Conservation (phyloP, 1,140 invertebrate species). For the Halesus radiatus region DNA sequence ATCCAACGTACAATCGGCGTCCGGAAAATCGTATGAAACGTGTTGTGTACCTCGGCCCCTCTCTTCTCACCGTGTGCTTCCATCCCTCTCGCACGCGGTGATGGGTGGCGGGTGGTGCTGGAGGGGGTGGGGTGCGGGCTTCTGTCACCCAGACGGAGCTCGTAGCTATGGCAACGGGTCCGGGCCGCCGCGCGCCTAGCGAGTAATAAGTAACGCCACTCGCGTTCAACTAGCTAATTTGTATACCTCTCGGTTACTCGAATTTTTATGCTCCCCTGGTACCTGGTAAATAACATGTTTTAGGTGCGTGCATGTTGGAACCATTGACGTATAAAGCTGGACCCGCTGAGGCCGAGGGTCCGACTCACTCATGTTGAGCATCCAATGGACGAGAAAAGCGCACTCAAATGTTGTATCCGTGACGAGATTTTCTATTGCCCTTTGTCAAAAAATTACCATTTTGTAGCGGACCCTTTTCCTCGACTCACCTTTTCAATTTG, state of each 20-base stretch:
- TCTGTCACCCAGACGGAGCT: slow-evolving; percentile 46
- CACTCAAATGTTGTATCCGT: not conserved
- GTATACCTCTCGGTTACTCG: slow-evolving; percentile 23
- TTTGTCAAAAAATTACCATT: slow-evolving; percentile 13
- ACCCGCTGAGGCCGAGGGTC: no score
- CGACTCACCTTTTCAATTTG: slow-evolving; percentile 9
- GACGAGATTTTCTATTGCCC: slow-evolving; percentile 13
- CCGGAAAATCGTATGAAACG: slow-evolving; percentile 26
- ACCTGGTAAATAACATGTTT: not conserved
- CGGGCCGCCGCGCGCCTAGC: slow-evolving; percentile 47
- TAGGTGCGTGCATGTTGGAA: not conserved
- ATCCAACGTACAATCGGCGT: slow-evolving; percentile 31
- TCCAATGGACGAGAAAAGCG: not conserved
- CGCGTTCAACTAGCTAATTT: slow-evolving; percentile 40
- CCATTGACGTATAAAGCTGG: not conserved
- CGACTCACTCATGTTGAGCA: not conserved
- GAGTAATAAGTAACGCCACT: slow-evolving; percentile 40
- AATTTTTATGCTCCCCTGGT: slow-evolving; percentile 6
- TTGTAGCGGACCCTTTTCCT: not conserved
- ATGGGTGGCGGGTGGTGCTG: not conserved
- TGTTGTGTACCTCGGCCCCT: not conserved
- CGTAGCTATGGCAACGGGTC: slow-evolving; percentile 54
- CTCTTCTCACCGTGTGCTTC: not conserved
- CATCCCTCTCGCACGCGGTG: slow-evolving; percentile 17
- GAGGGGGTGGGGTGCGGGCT: slow-evolving; percentile 12